Conservation (phyloP, 2,888 invertebrate genomes). For the Latrodectus hesperus region DNA sequence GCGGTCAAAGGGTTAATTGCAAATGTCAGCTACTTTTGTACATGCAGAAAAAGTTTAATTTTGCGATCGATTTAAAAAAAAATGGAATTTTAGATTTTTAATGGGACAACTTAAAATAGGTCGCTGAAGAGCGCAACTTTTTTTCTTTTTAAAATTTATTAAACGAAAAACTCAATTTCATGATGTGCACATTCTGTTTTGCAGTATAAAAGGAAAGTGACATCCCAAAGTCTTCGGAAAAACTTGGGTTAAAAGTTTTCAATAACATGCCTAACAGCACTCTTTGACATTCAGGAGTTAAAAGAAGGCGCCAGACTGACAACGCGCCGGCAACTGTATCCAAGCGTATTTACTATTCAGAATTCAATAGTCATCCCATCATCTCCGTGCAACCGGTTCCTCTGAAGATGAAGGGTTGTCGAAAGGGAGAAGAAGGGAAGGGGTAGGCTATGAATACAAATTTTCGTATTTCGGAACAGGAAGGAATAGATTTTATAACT, state of each 20-base stretch:
- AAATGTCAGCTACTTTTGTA: too few relatives aligned
- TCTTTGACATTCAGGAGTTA: not conserved
- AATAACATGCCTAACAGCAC: not conserved
- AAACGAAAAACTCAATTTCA: too few relatives aligned
- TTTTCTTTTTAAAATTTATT: too few relatives aligned
- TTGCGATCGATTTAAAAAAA: too few relatives aligned
- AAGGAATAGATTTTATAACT: slow-evolving; percentile 50
- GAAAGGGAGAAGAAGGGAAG: not conserved
- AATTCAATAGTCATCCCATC: not conserved
- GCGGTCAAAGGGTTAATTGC: too few relatives aligned
- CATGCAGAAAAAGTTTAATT: too few relatives aligned
- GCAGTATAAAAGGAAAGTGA: too few relatives aligned
- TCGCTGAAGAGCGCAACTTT: too few relatives aligned
- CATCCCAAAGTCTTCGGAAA: too few relatives aligned
- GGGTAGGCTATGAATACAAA: slow-evolving; percentile 7
- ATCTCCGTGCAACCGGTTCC: slow-evolving; percentile 40
- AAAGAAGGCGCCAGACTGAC: not conserved
- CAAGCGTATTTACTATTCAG: slow-evolving; percentile 1
- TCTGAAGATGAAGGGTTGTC: not conserved
- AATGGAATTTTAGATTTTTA: too few relatives aligned
- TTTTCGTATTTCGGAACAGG: slow-evolving; percentile 55
- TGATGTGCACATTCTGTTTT: too few relatives aligned
- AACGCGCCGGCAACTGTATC: slow-evolving; percentile 1
- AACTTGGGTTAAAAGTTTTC: not conserved
- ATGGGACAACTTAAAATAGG: too few relatives aligned